Evolutionary conservation across 2,888 invertebrate genomes (phyloP).

Genomic region (Serripes groenlandicus): DNA sequence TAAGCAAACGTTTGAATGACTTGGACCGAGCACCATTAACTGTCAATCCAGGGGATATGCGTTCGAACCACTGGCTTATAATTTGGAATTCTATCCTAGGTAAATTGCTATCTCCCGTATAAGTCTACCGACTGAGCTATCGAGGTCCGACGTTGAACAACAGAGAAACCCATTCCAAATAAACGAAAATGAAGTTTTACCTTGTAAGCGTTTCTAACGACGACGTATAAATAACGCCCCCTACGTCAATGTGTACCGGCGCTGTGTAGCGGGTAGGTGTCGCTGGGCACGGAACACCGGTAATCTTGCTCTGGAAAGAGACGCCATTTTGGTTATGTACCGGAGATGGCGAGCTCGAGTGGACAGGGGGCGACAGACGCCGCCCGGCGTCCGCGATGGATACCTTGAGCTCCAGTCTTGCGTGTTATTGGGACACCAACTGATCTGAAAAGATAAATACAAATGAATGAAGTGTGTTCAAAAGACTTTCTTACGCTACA

Average conservation of each 20-base stretch:
- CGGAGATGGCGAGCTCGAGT: constrained; percentile 56
- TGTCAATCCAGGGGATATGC: too few relatives aligned
- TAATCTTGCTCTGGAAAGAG: constrained; percentile 89
- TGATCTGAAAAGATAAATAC: too few relatives aligned
- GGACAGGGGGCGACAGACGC: constrained; percentile 62
- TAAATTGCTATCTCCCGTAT: too few relatives aligned
- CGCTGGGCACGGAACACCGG: constrained; percentile 97
- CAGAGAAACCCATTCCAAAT: too few relatives aligned
- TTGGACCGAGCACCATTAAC: too few relatives aligned
- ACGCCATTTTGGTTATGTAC: constrained; percentile 87
- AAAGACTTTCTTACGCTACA: too few relatives aligned
- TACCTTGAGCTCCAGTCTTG: constrained; percentile 65
- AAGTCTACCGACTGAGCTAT: too few relatives aligned
- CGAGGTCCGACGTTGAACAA: too few relatives aligned
- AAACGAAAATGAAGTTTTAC: constrained; percentile 87
- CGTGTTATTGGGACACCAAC: not conserved
- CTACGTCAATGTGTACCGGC: constrained; percentile 98
- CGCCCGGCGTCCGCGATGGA: constrained; percentile 49
- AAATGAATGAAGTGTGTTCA: too few relatives aligned
- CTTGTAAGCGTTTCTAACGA: constrained; percentile 97
- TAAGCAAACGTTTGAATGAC: too few relatives aligned
- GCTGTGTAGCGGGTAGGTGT: constrained; percentile 96
- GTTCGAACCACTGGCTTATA: too few relatives aligned
- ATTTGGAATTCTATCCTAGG: too few relatives aligned
- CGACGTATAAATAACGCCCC: constrained; percentile 98